These are phyloP conservation scores for Iguana delicatissima DNA, from an alignment of 2,797 vertebrate species.

Conservation along the genomic window DNA sequence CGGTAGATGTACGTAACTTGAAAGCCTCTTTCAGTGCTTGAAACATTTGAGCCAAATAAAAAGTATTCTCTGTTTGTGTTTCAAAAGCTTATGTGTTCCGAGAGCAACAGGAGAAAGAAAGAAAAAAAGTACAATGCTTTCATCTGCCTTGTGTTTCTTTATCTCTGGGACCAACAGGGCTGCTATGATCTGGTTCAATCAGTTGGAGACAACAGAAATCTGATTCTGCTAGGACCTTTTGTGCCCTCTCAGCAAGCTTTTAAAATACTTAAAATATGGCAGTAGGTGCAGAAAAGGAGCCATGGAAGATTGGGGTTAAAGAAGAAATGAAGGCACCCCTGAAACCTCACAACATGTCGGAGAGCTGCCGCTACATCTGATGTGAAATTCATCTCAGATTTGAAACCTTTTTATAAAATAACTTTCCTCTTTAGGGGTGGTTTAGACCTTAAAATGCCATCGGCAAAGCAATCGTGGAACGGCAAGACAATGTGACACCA, in stretches of 20 bases:
- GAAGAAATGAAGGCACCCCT: neutral
- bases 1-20: neutral
- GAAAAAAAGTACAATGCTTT: neutral
- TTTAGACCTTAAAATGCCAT: neutral
- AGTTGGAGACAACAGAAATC: neutral
- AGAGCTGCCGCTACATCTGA: neutral
- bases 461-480: neutral
- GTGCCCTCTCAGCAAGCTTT: neutral
- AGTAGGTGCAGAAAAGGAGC: neutral
- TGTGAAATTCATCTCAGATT: neutral
- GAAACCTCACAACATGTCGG: neutral
- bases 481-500: too few relatives aligned
- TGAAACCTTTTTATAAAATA: too few relatives aligned
- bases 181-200: slow-evolving; percentile 12
- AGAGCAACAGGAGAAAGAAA: neutral
- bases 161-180: neutral
- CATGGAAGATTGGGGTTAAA: neutral
- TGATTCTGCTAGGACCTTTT: slow-evolving; percentile 5
- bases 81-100: neutral
- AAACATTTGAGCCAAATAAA: slow-evolving; percentile 11
- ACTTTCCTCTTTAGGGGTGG: neutral
- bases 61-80: slow-evolving; percentile 10
- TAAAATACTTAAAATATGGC: neutral
- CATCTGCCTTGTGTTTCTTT: neutral
- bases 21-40: slow-evolving; percentile 13